Evolutionary conservation across 2,113 vertebrate genomes (phyloP).

Genomic region (Bambusicola thoracicus): DNA sequence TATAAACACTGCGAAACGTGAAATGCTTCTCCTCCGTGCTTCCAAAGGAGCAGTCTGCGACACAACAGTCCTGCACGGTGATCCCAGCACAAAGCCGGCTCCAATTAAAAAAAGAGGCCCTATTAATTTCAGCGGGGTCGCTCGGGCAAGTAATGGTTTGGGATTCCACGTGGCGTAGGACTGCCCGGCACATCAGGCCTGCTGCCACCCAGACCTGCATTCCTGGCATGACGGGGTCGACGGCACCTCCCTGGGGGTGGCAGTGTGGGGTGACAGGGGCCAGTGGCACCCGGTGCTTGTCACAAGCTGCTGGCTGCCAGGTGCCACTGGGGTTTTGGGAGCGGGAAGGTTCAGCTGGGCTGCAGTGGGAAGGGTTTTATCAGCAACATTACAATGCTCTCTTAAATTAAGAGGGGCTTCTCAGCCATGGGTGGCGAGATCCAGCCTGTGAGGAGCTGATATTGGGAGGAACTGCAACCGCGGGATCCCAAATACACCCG

Average conservation of each 20-base stretch:
- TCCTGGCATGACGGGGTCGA: background rate
- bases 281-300: background rate
- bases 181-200: background rate
- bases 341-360: background rate
- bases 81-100: background rate
- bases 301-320: background rate
- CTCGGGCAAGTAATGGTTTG: background rate
- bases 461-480: background rate
- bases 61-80: fast-evolving
- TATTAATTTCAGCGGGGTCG: background rate
- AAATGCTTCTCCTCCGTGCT: background rate
- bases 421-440: background rate
- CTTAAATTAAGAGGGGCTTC: background rate
- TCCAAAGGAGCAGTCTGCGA: background rate
- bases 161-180: fast-evolving
- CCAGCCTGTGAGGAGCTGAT: background rate
- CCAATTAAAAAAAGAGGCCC: background rate
- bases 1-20: slow-evolving; percentile 59
- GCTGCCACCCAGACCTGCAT: background rate
- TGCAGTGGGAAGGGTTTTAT: background rate
- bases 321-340: background rate
- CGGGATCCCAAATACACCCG: background rate
- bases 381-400: background rate
- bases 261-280: background rate
- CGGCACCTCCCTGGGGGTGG: background rate